Conservation (phyloP, 2,113 vertebrate species). For the Mohoua ochrocephala region DNA sequence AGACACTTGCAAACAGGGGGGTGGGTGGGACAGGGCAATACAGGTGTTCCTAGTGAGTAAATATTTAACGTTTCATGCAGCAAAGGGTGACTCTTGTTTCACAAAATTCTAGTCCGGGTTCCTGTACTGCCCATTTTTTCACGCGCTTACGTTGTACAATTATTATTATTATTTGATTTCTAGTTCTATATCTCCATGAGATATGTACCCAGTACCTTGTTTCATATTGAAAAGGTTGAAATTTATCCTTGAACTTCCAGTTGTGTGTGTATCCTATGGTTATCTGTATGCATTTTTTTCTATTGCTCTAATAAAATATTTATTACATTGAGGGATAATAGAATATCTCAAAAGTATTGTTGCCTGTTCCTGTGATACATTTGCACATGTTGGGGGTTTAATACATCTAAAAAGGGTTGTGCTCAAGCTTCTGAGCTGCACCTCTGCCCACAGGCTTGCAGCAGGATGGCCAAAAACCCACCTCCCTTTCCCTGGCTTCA, state of each 20-base stretch:
- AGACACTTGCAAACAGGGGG: constrained; percentile 15
- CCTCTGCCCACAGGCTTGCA: neutral
- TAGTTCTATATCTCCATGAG: constrained; percentile 89
- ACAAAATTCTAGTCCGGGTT: constrained; percentile 25
- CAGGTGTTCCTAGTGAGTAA: constrained; percentile 11
- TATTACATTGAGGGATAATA: constrained; percentile 50
- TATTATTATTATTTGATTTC: constrained; percentile 69
- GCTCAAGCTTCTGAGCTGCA: neutral
- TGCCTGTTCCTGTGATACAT: accelerated
- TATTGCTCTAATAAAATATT: constrained; percentile 79
- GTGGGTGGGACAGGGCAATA: neutral
- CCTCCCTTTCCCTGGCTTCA: neutral
- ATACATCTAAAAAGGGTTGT: neutral
- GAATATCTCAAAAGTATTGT: neutral
- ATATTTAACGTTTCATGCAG: constrained; percentile 19
- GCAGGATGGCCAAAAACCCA: neutral
- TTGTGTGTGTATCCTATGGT: constrained; percentile 89
- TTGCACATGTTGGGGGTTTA: neutral
- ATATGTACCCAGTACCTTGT: constrained; percentile 80
- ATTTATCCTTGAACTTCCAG: constrained; percentile 79
- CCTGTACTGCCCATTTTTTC: constrained; percentile 20
- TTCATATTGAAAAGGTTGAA: constrained; percentile 98
- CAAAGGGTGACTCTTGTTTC: constrained; percentile 16
- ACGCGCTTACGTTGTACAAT: constrained; percentile 76
- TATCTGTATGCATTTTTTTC: constrained; percentile 82